These are phyloP conservation scores for Dermochelys coriacea DNA, from an alignment of 2,797 vertebrate genomes.

Conservation along the genomic window DNA sequence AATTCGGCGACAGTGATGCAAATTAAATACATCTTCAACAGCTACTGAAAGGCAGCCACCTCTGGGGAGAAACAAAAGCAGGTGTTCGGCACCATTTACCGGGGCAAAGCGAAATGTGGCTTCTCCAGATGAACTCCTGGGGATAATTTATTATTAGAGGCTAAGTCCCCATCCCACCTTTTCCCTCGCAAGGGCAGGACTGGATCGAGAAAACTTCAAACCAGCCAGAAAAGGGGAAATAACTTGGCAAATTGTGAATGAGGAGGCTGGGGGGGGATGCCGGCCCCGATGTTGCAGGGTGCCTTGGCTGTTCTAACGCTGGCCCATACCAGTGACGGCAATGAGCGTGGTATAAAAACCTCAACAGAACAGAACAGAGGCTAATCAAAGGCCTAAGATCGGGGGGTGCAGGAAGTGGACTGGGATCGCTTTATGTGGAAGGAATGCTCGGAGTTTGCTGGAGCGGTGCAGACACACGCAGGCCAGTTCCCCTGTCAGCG, in stretches of 20 bases:
- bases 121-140: neutral
- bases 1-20: neutral
- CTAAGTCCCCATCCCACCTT: neutral
- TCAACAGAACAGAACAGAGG: neutral
- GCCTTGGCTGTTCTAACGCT: neutral
- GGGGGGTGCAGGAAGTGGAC: neutral
- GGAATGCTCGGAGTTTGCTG: neutral
- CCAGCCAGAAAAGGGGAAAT: neutral
- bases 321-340: neutral
- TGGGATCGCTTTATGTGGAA: neutral
- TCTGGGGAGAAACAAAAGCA: neutral
- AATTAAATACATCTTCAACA: neutral
- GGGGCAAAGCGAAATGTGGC: neutral
- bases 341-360: neutral
- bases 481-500: neutral
- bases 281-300: neutral
- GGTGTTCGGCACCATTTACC: neutral
- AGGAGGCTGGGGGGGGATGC: neutral
- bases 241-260: neutral
- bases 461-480: neutral
- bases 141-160: neutral
- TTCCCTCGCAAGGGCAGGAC: neutral
- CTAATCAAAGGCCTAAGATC: neutral
- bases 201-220: neutral
- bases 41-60: neutral